Percentiles rank a stretch among this genome's conserved stretches.
phyloP scores from a whole-genome alignment of 2,113 vertebrate species.

The Galemys pyrenaicus region DNA sequence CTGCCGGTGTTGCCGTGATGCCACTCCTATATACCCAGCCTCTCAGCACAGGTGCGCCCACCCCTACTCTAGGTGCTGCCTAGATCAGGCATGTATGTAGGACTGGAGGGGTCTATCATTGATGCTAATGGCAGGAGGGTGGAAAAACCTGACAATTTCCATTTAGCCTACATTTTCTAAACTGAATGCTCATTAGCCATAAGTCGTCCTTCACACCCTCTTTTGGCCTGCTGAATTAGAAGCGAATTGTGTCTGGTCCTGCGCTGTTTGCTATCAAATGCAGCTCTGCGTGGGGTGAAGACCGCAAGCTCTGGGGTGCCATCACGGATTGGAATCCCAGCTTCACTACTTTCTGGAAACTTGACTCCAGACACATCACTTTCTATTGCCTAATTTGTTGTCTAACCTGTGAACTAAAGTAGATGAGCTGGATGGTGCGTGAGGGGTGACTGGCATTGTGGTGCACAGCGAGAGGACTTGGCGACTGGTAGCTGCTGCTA shows the following conservation, averaged over 20 bases:
- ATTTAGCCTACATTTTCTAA: too few species aligned
- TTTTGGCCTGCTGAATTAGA: background rate
- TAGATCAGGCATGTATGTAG: too few species aligned
- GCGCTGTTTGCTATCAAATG: background rate
- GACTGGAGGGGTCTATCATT: too few species aligned
- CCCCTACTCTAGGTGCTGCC: too few species aligned
- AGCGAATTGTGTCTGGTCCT: background rate
- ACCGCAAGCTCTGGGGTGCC: background rate
- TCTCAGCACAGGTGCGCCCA: too few species aligned
- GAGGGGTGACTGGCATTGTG: accelerated
- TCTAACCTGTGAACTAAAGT: background rate
- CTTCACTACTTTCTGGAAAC: background rate
- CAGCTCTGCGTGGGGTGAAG: background rate
- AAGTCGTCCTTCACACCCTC: background rate
- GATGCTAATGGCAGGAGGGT: too few species aligned
- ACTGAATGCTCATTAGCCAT: background rate
- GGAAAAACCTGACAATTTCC: too few species aligned
- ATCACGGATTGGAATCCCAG: accelerated
- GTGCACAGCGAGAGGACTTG: accelerated
- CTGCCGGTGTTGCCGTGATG: too few species aligned
- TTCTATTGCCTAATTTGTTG: background rate
- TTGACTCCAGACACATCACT: background rate
- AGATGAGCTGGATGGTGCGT: background rate
- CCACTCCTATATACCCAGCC: too few species aligned
- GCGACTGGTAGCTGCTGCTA: background rate